Percentiles rank a stretch among this genome's conserved stretches.
Conservation (phyloP, 2,888 invertebrate species). For the Drosophila quinaria region DNA sequence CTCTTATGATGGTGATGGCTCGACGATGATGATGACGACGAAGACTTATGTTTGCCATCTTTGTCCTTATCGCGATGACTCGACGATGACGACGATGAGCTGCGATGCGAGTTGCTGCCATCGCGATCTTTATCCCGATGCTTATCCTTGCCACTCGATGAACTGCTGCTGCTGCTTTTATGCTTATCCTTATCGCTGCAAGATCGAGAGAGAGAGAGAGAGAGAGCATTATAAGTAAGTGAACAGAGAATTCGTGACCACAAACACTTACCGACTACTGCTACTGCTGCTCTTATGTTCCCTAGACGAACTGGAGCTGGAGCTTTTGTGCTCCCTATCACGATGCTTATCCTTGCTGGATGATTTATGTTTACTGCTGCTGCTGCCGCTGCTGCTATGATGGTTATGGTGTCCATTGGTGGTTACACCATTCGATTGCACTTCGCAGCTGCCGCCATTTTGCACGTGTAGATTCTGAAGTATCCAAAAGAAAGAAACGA, state of each 20-base stretch:
- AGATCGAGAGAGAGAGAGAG: not conserved
- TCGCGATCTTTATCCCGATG: slow-evolving; percentile 84
- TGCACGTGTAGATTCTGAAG: slow-evolving; percentile 77
- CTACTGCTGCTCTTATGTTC: slow-evolving; percentile 86
- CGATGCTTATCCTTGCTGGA: slow-evolving; percentile 87
- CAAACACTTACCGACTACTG: slow-evolving; percentile 76
- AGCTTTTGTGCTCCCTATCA: slow-evolving; percentile 87
- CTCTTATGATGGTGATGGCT: slow-evolving; percentile 83
- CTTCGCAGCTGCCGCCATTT: slow-evolving; percentile 79
- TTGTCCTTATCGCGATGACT: slow-evolving; percentile 83
- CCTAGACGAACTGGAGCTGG: slow-evolving; percentile 83
- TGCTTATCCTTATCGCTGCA: slow-evolving; percentile 83
- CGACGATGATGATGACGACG: slow-evolving; percentile 71
- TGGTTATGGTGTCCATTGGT: slow-evolving; percentile 89
- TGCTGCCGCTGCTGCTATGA: slow-evolving; percentile 84
- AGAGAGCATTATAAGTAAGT: not conserved
- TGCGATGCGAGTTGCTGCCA: slow-evolving; percentile 75
- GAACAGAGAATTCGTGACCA: not conserved
- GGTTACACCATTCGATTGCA: slow-evolving; percentile 91
- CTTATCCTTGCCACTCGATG: slow-evolving; percentile 84
- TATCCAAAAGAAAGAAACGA: not conserved
- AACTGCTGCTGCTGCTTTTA: slow-evolving; percentile 85
- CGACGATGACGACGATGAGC: slow-evolving; percentile 71
- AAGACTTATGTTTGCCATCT: slow-evolving; percentile 85
- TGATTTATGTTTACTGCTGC: slow-evolving; percentile 89